Evolutionary conservation across 1,140 invertebrate species (phyloP).

Genomic region (Drosophila orosa): DNA sequence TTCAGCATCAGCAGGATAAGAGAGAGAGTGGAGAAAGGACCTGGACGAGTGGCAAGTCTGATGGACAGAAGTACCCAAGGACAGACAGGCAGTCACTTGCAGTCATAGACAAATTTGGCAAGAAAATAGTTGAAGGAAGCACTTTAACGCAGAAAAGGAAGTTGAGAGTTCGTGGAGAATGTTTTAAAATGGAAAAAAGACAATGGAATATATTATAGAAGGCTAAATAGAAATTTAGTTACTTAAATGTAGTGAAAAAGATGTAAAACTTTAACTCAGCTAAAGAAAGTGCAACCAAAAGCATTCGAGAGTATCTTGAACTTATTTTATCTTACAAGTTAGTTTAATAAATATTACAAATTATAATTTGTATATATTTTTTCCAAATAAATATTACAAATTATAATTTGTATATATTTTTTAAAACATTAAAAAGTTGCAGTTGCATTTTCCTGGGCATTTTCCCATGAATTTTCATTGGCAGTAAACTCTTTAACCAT

Average conservation of each 20-base stretch:
- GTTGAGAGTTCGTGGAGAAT: background rate
- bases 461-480: constrained; percentile 59
- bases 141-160: constrained; percentile 49
- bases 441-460: background rate
- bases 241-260: background rate
- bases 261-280: background rate
- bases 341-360: too few relatives aligned
- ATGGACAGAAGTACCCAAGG: constrained; percentile 23
- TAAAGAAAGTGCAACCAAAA: accelerated
- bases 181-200: background rate
- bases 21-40: constrained; percentile 21
- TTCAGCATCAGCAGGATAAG: constrained; percentile 53
- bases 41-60: constrained; percentile 35
- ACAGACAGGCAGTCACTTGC: constrained; percentile 64
- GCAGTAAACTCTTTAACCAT: constrained; percentile 74
- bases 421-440: background rate
- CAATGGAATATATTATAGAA: background rate
- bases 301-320: background rate
- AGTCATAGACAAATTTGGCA: constrained; percentile 62
- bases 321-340: too few relatives aligned
- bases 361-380: too few relatives aligned
- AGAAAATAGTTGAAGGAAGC: constrained; percentile 53
- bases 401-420: background rate
- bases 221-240: background rate
- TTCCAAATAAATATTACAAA: too few relatives aligned